Evolutionary conservation across 2,797 vertebrate species (phyloP), one percentile per base, ranked within the genome.

Genomic region (Discoglossus pictus): DNA sequence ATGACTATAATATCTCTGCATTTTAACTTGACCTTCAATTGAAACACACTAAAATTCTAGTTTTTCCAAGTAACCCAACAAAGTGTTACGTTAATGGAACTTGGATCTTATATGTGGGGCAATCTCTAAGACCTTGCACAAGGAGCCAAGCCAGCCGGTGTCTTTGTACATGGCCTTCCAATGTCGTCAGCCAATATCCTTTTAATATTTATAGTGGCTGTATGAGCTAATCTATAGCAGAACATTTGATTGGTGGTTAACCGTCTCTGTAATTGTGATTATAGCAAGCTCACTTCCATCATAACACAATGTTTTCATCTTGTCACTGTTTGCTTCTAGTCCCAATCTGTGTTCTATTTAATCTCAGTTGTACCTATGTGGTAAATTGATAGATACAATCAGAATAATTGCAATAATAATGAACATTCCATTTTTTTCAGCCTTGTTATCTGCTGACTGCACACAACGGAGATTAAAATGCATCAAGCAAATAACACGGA

Each of bases 401-500:
- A 63, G 48, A 63, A 40, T 63, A 63, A 70, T 56, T 70, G 67
- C 59, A 63, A 23, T 70, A 63, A 46, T 70, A 70, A 70, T 70
- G 60, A 70, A 52, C 67, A 62, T 48, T n/a, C 50, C 46, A 56
- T 53, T 62, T 65, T 51, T 64, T 62, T 48, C 56, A 44, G 51
- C 43, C 67, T 69, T 69, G 66, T 69, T 69, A 69, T 69, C 66
- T 69, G 67, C 59, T 61, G 38, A 46, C 51, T 70, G 59, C 67
- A 70, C 67, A 62, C 67, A 56, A 63, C 67, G 56, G 20, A 53
- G 59, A 70, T 70, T 70, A 63, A 63, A 70, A 70, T 70, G 51
- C 51, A 70, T 63, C 59, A 70, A 63, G 67, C 67, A 63, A 70
- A 70, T 70, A 70, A 62, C 67, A 70, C 35, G 51, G 60, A 63